These are phyloP conservation scores for Xenopus laevis DNA, from an alignment of 2,113 vertebrate species.

Conservation along the genomic window DNA sequence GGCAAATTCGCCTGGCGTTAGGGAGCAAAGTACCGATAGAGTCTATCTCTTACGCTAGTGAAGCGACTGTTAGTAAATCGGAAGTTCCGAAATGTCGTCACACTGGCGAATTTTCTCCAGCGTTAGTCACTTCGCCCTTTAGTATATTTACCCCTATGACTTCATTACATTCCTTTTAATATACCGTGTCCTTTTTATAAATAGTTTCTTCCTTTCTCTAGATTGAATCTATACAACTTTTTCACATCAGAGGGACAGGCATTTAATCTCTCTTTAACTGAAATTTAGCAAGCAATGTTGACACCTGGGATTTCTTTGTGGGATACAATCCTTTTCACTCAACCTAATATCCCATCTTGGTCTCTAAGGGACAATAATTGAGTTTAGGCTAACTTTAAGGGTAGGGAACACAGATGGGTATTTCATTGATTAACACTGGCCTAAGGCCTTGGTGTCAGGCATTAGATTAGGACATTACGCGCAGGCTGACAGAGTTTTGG, in stretches of 20 bases:
- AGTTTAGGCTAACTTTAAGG: conserved; percentile 98
- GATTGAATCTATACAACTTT: conserved; percentile 76
- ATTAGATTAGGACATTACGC: conserved; percentile 97
- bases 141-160: too few species aligned
- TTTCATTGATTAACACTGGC: conserved; percentile 95
- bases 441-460: conserved; percentile 92
- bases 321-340: conserved; percentile 87
- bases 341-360: conserved; percentile 96
- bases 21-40: too few species aligned
- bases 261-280: conserved; percentile 94
- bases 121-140: too few species aligned
- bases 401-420: conserved; percentile 94
- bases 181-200: conserved; percentile 66
- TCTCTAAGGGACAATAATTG: conserved; percentile 98
- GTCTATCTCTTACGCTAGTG: too few species aligned
- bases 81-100: too few species aligned
- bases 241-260: conserved; percentile 72
- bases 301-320: conserved; percentile 85
- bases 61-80: too few species aligned
- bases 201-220: conserved; percentile 69
- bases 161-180: conserved; percentile 73
- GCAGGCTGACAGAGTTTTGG: conserved; percentile 99
- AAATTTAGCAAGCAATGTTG: conserved; percentile 89
- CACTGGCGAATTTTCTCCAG: too few species aligned
- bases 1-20: too few species aligned